Base-by-base conservation (phyloP, 2,888 invertebrate species). In the Latheticus oryzae region DNA sequence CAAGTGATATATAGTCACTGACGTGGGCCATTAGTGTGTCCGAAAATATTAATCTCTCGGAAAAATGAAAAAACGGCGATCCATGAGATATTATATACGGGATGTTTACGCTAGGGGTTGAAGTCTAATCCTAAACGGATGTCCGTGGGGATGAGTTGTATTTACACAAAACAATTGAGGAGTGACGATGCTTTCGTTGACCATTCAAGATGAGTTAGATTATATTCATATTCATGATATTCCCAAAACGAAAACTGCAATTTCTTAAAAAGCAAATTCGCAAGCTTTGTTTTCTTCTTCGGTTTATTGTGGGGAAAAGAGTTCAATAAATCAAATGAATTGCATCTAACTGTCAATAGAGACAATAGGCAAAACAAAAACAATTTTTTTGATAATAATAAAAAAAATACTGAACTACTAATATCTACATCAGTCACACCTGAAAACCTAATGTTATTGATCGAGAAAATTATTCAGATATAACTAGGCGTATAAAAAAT, bases 11-110 rank as follows among this genome's bases (percentile, higher is more conserved):
- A 79, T 79, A 76, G 79, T 74, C 77, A 76, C 76, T 78, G 79
- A 79, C 79, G 78, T 77, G 76, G 76, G 75, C 79, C 79, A 79
- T 79, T 79, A 79, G 78, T 76, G 78, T 79, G 79, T 79, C 79
- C 78, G 69, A 79, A 79, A 79, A 79, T 79, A 79, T 79, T 79
- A 79, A 79, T 79, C 79, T 79, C 78, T 73, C 70, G 75, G 75
- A 78, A 77, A 76, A 78, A 77, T 74, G 75, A 77, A 76, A 76
- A 78, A 77, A 76, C 73, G 68, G 68, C 57, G 64, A 62, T 60
- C 47, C n/a, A 2, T 13, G 33, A 21, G 23, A 17, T n/a, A 67
- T 62, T 66, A 69, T 65, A 56, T 57, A 55, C 63, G 66, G 28
- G 37, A 50, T 70, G 71, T 71, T 71, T 71, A 69, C 68, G 43